Evolutionary conservation across 2,888 invertebrate species (phyloP), one percentile per base, ranked within the genome.

Genomic region (Eristalis intricaria): DNA sequence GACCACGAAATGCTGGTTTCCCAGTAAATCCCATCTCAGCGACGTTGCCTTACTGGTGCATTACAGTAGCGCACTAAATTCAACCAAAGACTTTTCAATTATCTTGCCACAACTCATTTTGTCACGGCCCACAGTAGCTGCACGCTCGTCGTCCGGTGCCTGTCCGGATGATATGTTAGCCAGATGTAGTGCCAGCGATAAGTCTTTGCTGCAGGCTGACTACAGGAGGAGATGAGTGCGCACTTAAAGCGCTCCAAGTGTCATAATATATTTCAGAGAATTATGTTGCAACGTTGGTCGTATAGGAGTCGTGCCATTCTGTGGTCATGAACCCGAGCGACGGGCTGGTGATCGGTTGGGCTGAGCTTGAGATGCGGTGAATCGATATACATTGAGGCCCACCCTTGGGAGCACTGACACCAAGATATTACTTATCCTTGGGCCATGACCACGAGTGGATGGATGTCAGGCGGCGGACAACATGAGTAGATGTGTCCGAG

Each of bases 251-350:
- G 63, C 69, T 77, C 56, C 77, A 69, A 69, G 69, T 69, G 77
- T 77, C 77, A 69, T 77, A 77, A 77, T 77, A 69, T 77, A 77
- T 77, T 77, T 69, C 65, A 65, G 32, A 65, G 38, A 65, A 65
- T 65, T 65, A 65, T 65, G 65, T 11, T 35, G 15, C 63, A 26
- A 32, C 15, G 32, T 26, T 63, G 63, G 5, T 29, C 2, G 61
- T 26, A 61, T 15, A 2, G 26, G 5, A 29, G 61, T 61, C 61
- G 61, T 61, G 61, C 61, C 23, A 29, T 22, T 61, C 15, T 13
- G 61, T 61, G 50, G 32, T 61, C 61, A 61, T 61, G 61, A 61
- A 61, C 32, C 32, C 32, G 19, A 8, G 23, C 26, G 61, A 26
- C 10, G 26, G 4, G 32, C 61, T 32, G 26, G 11, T 23, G 61